Conservation (phyloP, 2,113 vertebrate species). For the Theristicus caerulescens region DNA sequence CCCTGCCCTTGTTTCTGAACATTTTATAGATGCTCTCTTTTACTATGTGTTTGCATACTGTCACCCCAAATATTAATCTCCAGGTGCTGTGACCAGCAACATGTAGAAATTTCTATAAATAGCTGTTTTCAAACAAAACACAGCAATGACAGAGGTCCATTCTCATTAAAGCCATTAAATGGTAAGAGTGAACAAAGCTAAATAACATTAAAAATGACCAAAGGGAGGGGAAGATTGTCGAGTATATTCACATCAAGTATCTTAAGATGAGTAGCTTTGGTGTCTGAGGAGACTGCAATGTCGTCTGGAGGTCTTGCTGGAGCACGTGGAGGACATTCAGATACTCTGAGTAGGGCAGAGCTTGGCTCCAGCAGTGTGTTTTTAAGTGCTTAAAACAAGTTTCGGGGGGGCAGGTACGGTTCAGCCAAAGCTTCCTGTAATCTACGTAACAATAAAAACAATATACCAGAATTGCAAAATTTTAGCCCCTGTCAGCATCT, state of each 20-base stretch:
- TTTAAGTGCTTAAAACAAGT: neutral
- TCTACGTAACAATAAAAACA: neutral
- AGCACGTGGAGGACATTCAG: neutral
- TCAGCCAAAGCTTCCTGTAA: neutral
- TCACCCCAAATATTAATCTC: neutral
- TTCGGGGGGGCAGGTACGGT: accelerated
- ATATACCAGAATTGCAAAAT: neutral
- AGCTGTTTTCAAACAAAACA: neutral
- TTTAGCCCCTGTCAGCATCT: neutral
- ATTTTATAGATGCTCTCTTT: neutral
- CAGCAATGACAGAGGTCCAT: neutral
- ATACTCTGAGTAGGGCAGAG: neutral
- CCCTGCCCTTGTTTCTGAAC: neutral
- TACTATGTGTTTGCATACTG: neutral
- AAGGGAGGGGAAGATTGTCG: neutral
- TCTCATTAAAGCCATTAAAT: neutral
- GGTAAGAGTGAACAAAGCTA: neutral
- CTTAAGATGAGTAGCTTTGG: neutral
- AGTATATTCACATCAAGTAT: neutral
- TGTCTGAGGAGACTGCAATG: neutral
- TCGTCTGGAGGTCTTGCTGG: neutral
- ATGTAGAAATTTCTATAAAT: neutral
- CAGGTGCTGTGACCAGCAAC: neutral
- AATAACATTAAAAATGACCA: neutral
- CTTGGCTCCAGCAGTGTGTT: neutral